Evolutionary conservation across 2,113 vertebrate genomes (phyloP).

Genomic region (Octodon degus): DNA sequence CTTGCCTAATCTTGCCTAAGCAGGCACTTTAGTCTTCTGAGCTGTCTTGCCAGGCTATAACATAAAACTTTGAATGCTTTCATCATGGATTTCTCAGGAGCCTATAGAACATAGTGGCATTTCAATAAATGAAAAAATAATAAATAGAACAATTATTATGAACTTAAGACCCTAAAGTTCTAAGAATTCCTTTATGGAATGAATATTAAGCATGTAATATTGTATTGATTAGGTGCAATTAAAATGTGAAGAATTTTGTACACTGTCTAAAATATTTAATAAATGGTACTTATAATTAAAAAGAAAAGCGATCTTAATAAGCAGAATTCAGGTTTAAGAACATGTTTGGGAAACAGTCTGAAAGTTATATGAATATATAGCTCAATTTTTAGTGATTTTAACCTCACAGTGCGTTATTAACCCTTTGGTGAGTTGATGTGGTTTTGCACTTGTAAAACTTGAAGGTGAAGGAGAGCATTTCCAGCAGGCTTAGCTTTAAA

Average conservation of each 20-base stretch:
- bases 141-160: background rate
- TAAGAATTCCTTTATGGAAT: background rate
- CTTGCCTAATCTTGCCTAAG: too few species aligned
- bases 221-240: background rate
- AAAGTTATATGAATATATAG: background rate
- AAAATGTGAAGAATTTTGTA: background rate
- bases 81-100: background rate
- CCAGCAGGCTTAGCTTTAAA: background rate
- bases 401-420: background rate
- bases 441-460: background rate
- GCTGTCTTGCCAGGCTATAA: background rate
- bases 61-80: background rate
- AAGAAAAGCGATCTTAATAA: background rate
- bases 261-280: background rate
- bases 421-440: background rate
- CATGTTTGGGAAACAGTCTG: background rate
- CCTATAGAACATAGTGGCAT: background rate
- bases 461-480: background rate
- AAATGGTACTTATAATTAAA: background rate
- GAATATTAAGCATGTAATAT: background rate
- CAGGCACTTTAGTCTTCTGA: too few species aligned
- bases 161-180: background rate
- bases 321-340: background rate
- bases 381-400: background rate
- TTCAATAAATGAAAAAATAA: background rate